These are phyloP conservation scores for Pristiophorus japonicus DNA, from an alignment of 2,113 vertebrate species.

Conservation along the genomic window DNA sequence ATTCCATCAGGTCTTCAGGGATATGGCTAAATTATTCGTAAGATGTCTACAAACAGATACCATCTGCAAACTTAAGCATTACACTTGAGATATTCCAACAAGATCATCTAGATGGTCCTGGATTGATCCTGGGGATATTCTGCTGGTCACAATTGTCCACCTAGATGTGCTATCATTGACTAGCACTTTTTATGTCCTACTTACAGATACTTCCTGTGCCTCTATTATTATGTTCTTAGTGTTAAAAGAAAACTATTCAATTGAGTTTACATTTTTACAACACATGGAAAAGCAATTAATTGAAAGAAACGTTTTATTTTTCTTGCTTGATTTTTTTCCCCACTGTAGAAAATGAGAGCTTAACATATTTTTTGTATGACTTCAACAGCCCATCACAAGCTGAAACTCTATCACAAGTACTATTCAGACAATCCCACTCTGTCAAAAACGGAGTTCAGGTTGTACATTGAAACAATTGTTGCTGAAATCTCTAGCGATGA, in stretches of 20 bases:
- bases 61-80: neutral
- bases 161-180: neutral
- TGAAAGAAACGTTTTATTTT: neutral
- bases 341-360: neutral
- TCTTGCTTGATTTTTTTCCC: neutral
- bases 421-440: slow-evolving; percentile 38
- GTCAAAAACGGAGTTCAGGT: slow-evolving; percentile 52
- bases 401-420: slow-evolving; percentile 1
- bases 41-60: neutral
- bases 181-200: neutral
- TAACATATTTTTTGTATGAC: too few relatives aligned
- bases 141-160: neutral
- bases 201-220: neutral
- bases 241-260: neutral
- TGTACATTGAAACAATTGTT: slow-evolving; percentile 55
- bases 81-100: neutral
- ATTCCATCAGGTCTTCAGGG: neutral
- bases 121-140: neutral
- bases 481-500: slow-evolving; percentile 51
- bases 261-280: neutral
- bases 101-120: neutral
- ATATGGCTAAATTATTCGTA: neutral
- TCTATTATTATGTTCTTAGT: neutral
- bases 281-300: neutral
- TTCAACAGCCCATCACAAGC: neutral